phyloP scores from a whole-genome alignment of 2,888 invertebrate species.

The Allacma fusca region DNA sequence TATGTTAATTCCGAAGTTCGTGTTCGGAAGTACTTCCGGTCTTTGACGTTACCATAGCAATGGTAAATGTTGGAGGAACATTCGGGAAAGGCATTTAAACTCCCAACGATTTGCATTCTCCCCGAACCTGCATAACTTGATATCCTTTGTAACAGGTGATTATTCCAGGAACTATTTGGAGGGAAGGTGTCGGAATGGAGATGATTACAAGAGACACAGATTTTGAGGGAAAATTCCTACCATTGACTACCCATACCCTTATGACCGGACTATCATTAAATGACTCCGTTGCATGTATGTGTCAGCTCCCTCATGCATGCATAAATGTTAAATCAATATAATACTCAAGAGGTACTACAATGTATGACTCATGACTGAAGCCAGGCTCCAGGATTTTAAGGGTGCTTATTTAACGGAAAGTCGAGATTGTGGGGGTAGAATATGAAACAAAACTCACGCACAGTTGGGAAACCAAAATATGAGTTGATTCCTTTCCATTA shows the following conservation, averaged over 20 bases:
- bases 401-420: neutral
- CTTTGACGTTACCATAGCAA: too few relatives aligned
- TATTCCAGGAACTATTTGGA: neutral
- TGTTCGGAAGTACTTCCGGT: too few relatives aligned
- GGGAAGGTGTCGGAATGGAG: neutral
- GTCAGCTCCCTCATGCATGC: neutral
- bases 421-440: too few relatives aligned
- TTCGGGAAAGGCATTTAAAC: too few relatives aligned
- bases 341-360: neutral
- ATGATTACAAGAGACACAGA: neutral
- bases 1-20: too few relatives aligned
- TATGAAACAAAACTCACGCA: too few relatives aligned
- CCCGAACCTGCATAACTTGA: too few relatives aligned
- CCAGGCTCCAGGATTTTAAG: neutral
- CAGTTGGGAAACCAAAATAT: too few relatives aligned
- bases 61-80: too few relatives aligned
- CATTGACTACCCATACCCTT: neutral
- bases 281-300: neutral
- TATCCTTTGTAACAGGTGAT: too few relatives aligned
- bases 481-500: too few relatives aligned
- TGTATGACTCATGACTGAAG: neutral
- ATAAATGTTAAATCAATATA: slow-evolving; percentile 2
- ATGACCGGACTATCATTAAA: neutral
- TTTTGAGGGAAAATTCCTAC: neutral
- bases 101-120: too few relatives aligned